Base-by-base conservation (phyloP, 2,797 vertebrate genomes). In the Pseudochaenichthys georgianus region DNA sequence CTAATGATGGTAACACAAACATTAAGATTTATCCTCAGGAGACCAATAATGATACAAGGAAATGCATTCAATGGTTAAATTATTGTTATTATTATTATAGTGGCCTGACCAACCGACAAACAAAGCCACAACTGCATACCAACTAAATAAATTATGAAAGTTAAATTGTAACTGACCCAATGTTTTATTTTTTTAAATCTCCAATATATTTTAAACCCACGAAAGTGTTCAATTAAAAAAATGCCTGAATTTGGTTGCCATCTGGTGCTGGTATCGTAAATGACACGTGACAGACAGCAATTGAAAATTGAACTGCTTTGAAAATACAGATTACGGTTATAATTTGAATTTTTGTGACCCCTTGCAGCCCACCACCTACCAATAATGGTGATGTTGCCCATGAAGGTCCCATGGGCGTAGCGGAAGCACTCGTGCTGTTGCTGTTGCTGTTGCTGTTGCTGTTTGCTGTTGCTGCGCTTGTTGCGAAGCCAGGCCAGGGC, bases 361-460 rank as follows among this genome's bases (percentile, higher is more conserved):
- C 8, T 38, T 7, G 2, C 15, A 15, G 13, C 17, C n/a, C 47
- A 13, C 54, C 51, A 73, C 90, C 82, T 91, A 98, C 97, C 97
- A 54, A 96, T 87, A 1, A 99, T 87, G 63, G 80, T 94, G 83
- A 99, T 90, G 69, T 87, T 88, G 2, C 80, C 87, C 13, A 23
- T 75, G 42, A 97, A 97, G 81, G 88, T 92, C 5, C 98, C 98
- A 0, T 96, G 93, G 93, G 94, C 92, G 72, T 94, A 95, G 63
- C 95, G 93, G 77, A 92, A 95, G 85, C 98, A 99, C 4, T 86
- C 86, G 31, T 76, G 21, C 16, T 55, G 6, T 57, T 63, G 17
- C 52, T 68, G 11, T 57, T 23, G 21, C 21, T 23, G 21, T 23
- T 23, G 21, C 21, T 23, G 21, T 23, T 23, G 21, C 21, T 68